Evolutionary conservation across 2,797 vertebrate genomes (phyloP), one percentile per base, ranked within the genome.

Genomic region (Amazona ochrocephala): DNA sequence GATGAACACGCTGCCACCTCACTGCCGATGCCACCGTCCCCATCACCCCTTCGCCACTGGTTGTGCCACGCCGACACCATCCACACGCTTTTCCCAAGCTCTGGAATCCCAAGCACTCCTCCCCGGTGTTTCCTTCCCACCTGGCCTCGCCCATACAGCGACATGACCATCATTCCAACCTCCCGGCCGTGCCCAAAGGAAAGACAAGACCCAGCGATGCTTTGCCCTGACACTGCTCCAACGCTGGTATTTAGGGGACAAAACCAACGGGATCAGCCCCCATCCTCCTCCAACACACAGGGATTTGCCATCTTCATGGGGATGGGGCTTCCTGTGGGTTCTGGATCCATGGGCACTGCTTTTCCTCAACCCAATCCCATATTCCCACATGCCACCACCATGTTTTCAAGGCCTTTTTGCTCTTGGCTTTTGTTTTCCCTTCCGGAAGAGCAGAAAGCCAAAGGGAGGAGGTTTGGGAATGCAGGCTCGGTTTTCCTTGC

Each of bases 301-400:
- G 70, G 44, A 4, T 56, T 44, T 70, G 11, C 48, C 7, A 1
- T 23, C 17, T 39, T 18, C 1, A 1, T 2, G 32, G 70, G 53
- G 51, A 16, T 1, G 2, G 61, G 39, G 45, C 47, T 53, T n/a
- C 26, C 58, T 39, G 8, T 0, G 1, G 11, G 14, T 48, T 30
- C 78, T 29, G 19, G 32, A 23, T 56, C 32, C 22, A 2, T 7
- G 56, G 47, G 6, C 24, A 10, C 10, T 10, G 30, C 7, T 19
- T 45, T 41, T 51, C 13, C 44, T n/a, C 22, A 24, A 15, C 39
- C 18, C 21, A 23, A 3, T 5, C 11, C 7, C 18, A 10, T 41
- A 30, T 44, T 51, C 14, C 22, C 9, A 13, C 3, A 0, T 0
- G 18, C 39, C 21, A 30, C 11, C 20, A 11, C n/a, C 1, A 0